Conservation (phyloP, 2,888 invertebrate species). For the Netelia melanura region DNA sequence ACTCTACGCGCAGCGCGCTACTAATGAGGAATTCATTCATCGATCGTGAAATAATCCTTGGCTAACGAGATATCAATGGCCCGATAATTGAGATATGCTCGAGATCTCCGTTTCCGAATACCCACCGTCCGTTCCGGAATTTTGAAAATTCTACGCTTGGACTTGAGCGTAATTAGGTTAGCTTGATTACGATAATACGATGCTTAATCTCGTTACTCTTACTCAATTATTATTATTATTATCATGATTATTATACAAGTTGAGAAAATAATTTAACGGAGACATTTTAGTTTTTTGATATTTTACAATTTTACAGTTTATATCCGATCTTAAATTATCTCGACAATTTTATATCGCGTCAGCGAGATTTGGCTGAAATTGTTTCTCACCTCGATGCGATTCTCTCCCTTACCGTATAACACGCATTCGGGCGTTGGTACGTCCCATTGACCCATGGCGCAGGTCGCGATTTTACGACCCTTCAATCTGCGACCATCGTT, state of each 20-base stretch:
- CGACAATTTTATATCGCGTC: not conserved
- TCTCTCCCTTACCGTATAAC: conserved; percentile 73
- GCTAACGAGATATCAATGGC: conserved; percentile 59
- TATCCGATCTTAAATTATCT: not conserved
- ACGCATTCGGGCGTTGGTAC: conserved; percentile 79
- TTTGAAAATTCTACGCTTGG: not conserved
- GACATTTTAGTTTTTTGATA: too few species aligned
- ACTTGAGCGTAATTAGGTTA: too few species aligned
- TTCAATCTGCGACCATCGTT: conserved; percentile 78
- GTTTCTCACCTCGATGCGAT: not conserved
- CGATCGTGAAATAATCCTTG: conserved; percentile 46
- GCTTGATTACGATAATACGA: not conserved
- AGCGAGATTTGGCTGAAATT: not conserved
- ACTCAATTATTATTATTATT: not conserved
- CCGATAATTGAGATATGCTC: conserved; percentile 45
- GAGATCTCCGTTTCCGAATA: not conserved
- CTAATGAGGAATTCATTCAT: conserved; percentile 65
- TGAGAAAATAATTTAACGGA: not conserved
- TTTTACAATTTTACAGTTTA: too few species aligned
- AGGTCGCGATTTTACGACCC: conserved; percentile 80
- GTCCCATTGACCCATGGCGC: conserved; percentile 79
- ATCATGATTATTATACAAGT: not conserved
- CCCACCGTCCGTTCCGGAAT: not conserved
- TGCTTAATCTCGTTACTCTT: not conserved
- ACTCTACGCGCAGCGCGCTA: conserved; percentile 2